Evolutionary conservation across 2,113 vertebrate genomes (phyloP).

Genomic region (Stigmatopora argus): DNA sequence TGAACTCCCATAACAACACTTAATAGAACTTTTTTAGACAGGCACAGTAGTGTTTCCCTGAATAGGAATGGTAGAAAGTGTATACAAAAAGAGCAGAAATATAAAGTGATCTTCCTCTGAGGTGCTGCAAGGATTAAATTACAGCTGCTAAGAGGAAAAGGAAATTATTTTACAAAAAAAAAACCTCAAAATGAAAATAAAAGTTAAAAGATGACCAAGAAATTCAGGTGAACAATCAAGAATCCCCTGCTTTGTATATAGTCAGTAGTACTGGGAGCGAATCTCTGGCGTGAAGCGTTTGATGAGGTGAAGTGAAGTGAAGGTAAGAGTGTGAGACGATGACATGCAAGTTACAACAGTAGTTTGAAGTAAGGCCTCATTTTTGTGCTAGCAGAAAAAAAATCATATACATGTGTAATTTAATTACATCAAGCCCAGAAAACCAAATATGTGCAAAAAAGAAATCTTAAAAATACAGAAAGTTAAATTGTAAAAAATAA

Average conservation of each 20-base stretch:
- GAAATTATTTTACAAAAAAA: slow-evolving; percentile 48
- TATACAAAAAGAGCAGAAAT: slow-evolving; percentile 52
- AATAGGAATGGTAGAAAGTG: slow-evolving; percentile 74
- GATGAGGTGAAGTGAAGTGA: slow-evolving; percentile 19
- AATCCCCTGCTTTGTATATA: slow-evolving; percentile 79
- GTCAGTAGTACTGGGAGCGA: slow-evolving; percentile 97
- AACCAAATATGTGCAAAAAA: slow-evolving; percentile 69
- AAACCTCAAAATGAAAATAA: slow-evolving; percentile 65
- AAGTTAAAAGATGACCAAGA: slow-evolving; percentile 30
- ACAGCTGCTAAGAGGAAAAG: slow-evolving; percentile 23
- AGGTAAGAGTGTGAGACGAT: slow-evolving; percentile 49
- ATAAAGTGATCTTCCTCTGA: slow-evolving; percentile 52
- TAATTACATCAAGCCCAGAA: slow-evolving; percentile 65
- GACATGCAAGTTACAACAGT: slow-evolving; percentile 80
- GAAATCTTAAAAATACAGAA: slow-evolving; percentile 66
- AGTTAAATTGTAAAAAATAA: slow-evolving; percentile 53
- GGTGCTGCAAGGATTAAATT: slow-evolving; percentile 33
- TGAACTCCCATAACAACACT: slow-evolving; percentile 67
- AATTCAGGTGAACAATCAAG: slow-evolving; percentile 67
- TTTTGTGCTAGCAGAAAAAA: slow-evolving; percentile 78
- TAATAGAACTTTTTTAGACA: slow-evolving; percentile 64
- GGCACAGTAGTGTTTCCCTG: slow-evolving; percentile 86
- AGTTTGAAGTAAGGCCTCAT: slow-evolving; percentile 88
- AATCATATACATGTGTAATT: slow-evolving; percentile 63
- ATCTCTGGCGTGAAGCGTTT: slow-evolving; percentile 51